Conservation (phyloP, 2,113 vertebrate genomes). For the Sebastes fasciatus region DNA sequence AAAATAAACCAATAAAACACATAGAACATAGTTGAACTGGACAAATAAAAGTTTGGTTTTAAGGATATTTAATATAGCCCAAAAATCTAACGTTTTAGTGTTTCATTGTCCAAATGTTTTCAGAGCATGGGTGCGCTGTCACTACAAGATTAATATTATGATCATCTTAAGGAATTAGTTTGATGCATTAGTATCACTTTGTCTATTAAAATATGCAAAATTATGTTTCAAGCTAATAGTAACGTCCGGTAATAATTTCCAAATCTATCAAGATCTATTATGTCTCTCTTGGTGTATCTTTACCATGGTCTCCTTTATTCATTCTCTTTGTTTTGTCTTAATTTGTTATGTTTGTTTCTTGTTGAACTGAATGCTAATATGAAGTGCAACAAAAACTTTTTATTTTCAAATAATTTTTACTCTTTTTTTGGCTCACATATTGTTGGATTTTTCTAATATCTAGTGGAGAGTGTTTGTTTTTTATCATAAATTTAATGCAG, state of each 20-base stretch:
- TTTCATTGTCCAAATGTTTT: not conserved
- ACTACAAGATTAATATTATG: not conserved
- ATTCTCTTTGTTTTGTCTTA: not conserved
- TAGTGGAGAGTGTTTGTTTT: not conserved
- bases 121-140: not conserved
- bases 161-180: not conserved
- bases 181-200: not conserved
- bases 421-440: not conserved
- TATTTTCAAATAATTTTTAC: not conserved
- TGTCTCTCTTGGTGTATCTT: not conserved
- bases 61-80: not conserved
- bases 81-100: not conserved
- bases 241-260: not conserved
- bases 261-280: not conserved
- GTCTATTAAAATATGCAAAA: slow-evolving; percentile 8
- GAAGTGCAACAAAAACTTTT: not conserved
- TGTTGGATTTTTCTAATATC: not conserved
- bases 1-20: not conserved
- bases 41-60: not conserved
- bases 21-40: no score
- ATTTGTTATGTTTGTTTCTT: no score
- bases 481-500: not conserved
- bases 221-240: not conserved
- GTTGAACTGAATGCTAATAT: not conserved
- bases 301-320: not conserved